Base-by-base conservation (phyloP, 2,888 invertebrate species). In the Macrosoma leucophasiata region DNA sequence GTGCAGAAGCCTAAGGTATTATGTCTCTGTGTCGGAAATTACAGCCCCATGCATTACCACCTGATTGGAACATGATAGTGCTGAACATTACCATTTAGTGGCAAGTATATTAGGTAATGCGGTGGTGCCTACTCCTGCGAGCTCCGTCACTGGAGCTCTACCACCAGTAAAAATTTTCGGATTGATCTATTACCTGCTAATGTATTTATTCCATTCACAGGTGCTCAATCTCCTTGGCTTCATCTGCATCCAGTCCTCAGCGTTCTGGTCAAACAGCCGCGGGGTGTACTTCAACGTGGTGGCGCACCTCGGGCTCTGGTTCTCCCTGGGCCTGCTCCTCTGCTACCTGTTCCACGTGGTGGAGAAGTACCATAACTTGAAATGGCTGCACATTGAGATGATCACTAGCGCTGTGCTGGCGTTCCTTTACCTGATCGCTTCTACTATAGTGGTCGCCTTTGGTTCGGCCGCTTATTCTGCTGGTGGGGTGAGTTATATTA, bases 321-420 rank as follows among this genome's bases (percentile, higher is more conserved):
- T 92, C 56, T 91, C 93, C 0, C 87, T 88, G 1, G 86, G 89
- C 28, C 67, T 95, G 28, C 79, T 95, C 3, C 77, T 87, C 0
- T 81, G 93, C 29, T 96, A 96, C 64, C 59, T 94, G 28, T 93
- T 94, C 69, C 95, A 95, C 62, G 75, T 94, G 3, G 87, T 95
- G 25, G 96, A 96, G 70, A 92, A 91, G 58, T 89, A 92, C 54
- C 90, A 90, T 59, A 90, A 89, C 60, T 87, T 95, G 48, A 94
- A 94, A 12, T 96, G 95, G 95, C 73, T 95, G 39, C 91, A 91
- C 67, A 88, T 92, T 46, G 95, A 96, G 73, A 86, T 94, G 63
- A 75, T 88, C n/a, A 92, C 87, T 55, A 91, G 89, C 58, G 85
- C 86, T 1, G 50, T 90, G 6, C 90, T 92, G 88, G 84, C 90